phyloP scores from a whole-genome alignment of 2,888 invertebrate species.

The Cantharis nigra region DNA sequence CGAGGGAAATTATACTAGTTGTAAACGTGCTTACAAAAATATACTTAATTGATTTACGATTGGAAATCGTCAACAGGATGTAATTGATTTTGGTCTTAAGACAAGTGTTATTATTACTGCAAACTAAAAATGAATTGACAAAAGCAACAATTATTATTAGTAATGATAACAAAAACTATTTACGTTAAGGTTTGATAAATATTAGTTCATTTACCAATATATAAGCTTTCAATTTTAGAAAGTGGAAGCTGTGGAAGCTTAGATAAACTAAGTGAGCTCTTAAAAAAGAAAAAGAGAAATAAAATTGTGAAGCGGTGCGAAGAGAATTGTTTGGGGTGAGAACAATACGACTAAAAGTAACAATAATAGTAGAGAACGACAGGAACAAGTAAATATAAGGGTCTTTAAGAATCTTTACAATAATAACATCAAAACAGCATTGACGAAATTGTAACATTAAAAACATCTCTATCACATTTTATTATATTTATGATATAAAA shows the following conservation, averaged over 20 bases:
- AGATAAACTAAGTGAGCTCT: constrained; percentile 28
- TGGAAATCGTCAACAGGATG: background rate
- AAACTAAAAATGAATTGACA: background rate
- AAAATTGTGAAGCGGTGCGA: constrained; percentile 35
- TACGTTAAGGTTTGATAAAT: constrained; percentile 2
- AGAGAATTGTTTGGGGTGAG: constrained; percentile 38
- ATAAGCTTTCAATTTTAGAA: constrained; percentile 18
- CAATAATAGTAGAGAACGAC: constrained; percentile 34
- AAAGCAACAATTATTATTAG: background rate
- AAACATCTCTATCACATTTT: background rate
- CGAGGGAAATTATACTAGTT: background rate
- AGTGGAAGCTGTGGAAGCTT: constrained; percentile 5
- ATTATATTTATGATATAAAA: background rate
- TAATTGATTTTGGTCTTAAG: background rate
- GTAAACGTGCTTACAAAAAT: background rate
- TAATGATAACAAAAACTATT: background rate
- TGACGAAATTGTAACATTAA: background rate
- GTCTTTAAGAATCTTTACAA: constrained; percentile 20
- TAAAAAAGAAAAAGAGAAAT: constrained; percentile 29
- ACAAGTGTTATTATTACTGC: background rate
- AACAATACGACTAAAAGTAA: constrained; percentile 39
- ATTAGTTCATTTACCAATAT: constrained; percentile 9
- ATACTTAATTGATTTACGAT: background rate
- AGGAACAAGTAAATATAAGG: constrained; percentile 24
- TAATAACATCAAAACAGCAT: background rate